Percentiles rank a stretch among this genome's conserved stretches.
Evolutionary conservation across 2,113 vertebrate species (phyloP).

Genomic region (Platycercus adscitus): DNA sequence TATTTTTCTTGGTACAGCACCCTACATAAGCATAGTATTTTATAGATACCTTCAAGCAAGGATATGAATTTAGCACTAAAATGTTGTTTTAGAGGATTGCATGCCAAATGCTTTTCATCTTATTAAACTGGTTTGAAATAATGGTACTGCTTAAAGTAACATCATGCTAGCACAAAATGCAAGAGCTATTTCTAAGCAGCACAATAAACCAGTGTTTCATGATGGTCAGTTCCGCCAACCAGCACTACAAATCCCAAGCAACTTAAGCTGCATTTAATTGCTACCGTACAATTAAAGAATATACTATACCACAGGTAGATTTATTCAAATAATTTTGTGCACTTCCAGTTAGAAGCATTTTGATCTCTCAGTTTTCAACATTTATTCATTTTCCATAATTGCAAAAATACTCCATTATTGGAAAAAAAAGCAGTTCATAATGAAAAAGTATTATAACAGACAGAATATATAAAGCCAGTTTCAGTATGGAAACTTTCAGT

Average conservation of each 20-base stretch:
- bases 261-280: not conserved
- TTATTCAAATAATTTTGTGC: not conserved
- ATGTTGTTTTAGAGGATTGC: not conserved
- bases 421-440: not conserved
- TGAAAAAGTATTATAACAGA: not conserved
- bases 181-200: conserved; percentile 5
- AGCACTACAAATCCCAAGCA: not conserved
- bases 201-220: not conserved
- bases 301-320: not conserved
- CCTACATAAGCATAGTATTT: not conserved
- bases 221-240: not conserved
- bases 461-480: not conserved
- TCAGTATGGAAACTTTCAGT: not conserved
- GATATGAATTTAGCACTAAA: not conserved
- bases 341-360: not conserved
- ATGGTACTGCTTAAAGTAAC: not conserved
- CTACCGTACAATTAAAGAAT: not conserved
- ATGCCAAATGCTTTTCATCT: not conserved
- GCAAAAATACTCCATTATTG: not conserved
- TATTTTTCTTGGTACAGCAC: not conserved
- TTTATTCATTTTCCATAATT: not conserved
- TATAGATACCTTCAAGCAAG: not conserved
- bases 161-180: not conserved
- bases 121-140: conserved; percentile 17
- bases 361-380: not conserved